Base-by-base conservation (phyloP, 2,888 invertebrate species). In the Miltochrista miniata region DNA sequence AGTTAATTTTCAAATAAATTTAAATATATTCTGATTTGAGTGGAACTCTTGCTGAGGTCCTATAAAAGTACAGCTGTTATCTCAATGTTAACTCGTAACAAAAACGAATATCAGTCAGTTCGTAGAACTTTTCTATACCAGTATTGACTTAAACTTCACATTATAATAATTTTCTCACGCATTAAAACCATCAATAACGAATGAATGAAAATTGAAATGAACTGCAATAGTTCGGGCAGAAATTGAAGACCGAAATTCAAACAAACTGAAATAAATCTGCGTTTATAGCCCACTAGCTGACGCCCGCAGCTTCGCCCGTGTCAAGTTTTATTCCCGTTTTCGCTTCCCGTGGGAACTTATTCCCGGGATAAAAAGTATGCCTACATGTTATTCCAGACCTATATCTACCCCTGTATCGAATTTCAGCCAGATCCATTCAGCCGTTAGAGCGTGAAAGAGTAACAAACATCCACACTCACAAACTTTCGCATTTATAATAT, bases 201-300 rank as follows among this genome's bases (percentile, higher is more conserved):
- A 61, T 49, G 56, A 62, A 65, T 56, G 49, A 60, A 72, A 70
- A 70, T 13, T 69, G 64, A 68, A 74, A 77, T 64, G 56, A 68
- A 72, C 63, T 73, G 51, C 69, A 64, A 70, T 70, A 74, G 70
- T 72, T 68, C 61, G 68, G 69, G 72, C 56, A 70, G 64, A 53
- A 65, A 65, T 67, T 65, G 66, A 64, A 71, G 66, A 68, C 56
- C 54, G 61, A 79, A 78, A 74, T 76, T 61, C 70, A 68, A 75
- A 72, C 62, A 61, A 76, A 76, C 66, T 75, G 70, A 38, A 57
- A 83, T 82, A 82, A 81, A 83, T 83, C 82, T 79, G 63, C 64
- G 74, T 78, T 83, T 83, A 83, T 83, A 61, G 80, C 74, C 80
- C 80, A 81, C n/a, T n/a, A n/a, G n/a, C n/a, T n/a, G n/a, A n/a